Conservation (phyloP, 1,140 invertebrate genomes). For the Bombus waltoni region DNA sequence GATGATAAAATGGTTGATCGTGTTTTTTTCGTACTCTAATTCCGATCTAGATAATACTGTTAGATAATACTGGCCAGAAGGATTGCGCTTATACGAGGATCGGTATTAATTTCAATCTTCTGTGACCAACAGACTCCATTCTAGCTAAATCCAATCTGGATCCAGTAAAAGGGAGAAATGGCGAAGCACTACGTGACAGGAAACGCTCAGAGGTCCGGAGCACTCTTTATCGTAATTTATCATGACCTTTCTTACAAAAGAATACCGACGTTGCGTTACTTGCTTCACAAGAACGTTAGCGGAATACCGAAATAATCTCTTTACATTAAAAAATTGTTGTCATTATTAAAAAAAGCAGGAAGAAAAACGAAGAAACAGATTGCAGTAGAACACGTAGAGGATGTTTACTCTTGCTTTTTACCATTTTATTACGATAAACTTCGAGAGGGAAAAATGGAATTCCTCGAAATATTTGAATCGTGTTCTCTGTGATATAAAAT, state of each 20-base stretch:
- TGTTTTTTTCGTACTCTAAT: neutral
- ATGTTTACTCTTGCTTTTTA: neutral
- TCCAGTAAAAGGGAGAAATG: conserved; percentile 34
- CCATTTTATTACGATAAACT: neutral
- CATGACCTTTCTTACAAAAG: conserved; percentile 45
- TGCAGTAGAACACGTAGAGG: neutral
- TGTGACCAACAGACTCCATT: neutral
- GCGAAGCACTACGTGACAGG: conserved; percentile 35
- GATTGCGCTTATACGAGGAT: neutral
- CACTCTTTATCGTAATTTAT: conserved; percentile 46
- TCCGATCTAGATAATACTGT: neutral
- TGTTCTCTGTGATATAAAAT: too few relatives aligned
- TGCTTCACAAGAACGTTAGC: neutral
- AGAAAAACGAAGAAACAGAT: neutral
- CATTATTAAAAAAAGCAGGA: neutral
- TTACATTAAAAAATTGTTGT: neutral
- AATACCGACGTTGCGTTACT: conserved; percentile 18
- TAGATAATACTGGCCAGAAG: neutral
- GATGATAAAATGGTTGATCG: neutral
- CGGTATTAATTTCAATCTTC: conserved; percentile 40
- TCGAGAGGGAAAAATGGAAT: neutral
- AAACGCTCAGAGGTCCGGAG: neutral
- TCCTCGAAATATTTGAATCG: neutral
- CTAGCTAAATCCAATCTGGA: conserved; percentile 42
- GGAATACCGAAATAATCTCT: neutral